Base-by-base conservation (phyloP, 2,113 vertebrate species). In the Fulica atra region DNA sequence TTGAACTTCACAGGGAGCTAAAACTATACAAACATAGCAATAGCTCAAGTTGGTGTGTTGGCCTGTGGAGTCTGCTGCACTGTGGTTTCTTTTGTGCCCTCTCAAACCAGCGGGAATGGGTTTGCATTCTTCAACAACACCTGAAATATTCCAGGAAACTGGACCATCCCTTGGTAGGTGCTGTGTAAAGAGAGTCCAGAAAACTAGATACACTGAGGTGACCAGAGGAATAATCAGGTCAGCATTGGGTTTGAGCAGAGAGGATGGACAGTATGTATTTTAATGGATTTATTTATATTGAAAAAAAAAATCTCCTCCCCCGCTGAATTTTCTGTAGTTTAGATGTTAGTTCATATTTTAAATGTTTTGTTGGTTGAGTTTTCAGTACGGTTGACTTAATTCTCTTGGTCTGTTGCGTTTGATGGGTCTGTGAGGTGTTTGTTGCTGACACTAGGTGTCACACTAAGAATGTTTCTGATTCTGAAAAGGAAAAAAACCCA, bases 401-500 rank as follows among this genome's bases (percentile, higher is more conserved):
- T 88, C 57, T 38, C 24, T 61, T 53, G 8, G 2, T 80, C 42
- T 31, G 18, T n/a, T 18, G 21, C 0, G 0, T 57, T 57, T 46
- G 33, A 12, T 14, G 10, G 18, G 15, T 70, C 26, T 79, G 18
- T 60, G 11, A 83, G 4, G 10, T 77, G 7, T 56, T 48, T 80
- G 29, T 44, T 86, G 20, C 70, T 81, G 69, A 93, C 94, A 42
- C 94, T 94, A 97, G 96, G 31, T 97, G 95, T 94, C 97, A 89
- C 33, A 91, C 95, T 85, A 86, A 25, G 95, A 89, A 92, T 87
- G 86, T 63, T 87, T 73, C 72, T 95, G 42, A 29, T 64, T 57
- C 85, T 86, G 69, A 66, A 42, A 48, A 36, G 51, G 24, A 14
- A 12, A 24, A 8, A 48, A 57, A 42, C 10, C 48, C 48, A 46